phyloP scores from a whole-genome alignment of 35 echinoderm and acorn worm genomes.

The Apostichopus parvimensis region DNA sequence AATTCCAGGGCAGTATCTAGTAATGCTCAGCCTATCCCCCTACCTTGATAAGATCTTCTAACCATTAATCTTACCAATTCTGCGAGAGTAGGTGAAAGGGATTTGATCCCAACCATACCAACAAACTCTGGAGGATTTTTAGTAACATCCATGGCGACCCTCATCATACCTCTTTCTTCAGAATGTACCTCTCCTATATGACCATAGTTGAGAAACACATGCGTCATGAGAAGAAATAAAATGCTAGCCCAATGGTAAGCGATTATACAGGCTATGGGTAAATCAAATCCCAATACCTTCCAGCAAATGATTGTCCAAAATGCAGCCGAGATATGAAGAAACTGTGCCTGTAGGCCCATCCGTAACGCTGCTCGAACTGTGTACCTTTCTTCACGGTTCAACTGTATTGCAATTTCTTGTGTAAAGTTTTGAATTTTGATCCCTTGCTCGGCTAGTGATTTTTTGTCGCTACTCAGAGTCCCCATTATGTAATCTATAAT shows the following conservation, averaged over 20 bases:
- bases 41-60: not conserved
- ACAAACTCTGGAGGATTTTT: not conserved
- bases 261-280: not conserved
- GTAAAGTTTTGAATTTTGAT: constrained; percentile 17
- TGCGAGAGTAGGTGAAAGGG: not conserved
- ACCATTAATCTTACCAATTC: not conserved
- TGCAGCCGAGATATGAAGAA: not conserved
- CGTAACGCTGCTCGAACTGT: not conserved
- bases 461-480: not conserved
- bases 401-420: not conserved
- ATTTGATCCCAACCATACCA: constrained; percentile 9
- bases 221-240: not conserved
- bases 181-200: not conserved
- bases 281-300: not conserved
- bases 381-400: constrained; percentile 1
- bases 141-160: not conserved
- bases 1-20: not conserved
- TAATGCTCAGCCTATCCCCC: not conserved
- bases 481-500: not conserved
- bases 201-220: constrained; percentile 3
- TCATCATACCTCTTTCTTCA: not conserved
- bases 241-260: not conserved
- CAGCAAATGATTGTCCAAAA: not conserved
- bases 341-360: not conserved
- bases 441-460: not conserved